A percentile compares a stretch with the other conserved stretches of the same genome.
Conservation (phyloP, 2,113 vertebrate species). For the Aptenodytes patagonicus region DNA sequence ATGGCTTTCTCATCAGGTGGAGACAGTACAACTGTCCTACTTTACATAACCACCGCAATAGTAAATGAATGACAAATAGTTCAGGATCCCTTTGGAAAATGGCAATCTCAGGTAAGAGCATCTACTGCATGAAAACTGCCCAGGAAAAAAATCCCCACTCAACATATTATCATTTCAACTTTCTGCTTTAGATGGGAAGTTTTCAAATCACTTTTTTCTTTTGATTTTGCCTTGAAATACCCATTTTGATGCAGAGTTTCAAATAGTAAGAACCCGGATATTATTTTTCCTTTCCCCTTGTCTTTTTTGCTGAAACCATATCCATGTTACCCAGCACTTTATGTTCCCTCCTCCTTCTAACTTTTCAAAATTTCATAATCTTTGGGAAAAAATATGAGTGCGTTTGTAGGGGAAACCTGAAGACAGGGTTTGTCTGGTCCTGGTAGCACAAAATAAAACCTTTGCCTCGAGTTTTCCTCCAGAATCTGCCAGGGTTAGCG, state of each 20-base stretch:
- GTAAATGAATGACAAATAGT: background rate
- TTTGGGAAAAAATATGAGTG: background rate
- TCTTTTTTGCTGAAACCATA: background rate
- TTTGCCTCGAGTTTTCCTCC: background rate
- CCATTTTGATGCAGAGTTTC: background rate
- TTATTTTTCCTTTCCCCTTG: background rate
- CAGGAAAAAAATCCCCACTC: background rate
- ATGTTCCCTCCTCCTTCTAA: background rate
- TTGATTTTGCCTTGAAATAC: background rate
- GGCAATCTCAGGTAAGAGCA: background rate
- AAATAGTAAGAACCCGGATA: background rate
- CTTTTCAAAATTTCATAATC: background rate
- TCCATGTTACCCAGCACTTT: background rate
- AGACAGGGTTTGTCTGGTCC: fast-evolving
- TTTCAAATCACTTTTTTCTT: background rate
- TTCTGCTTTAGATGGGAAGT: background rate
- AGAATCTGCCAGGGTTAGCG: background rate
- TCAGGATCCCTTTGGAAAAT: background rate
- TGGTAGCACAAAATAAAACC: background rate
- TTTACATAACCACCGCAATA: background rate
- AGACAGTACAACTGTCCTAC: background rate
- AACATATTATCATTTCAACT: background rate
- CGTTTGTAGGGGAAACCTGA: background rate
- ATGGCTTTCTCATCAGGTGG: background rate
- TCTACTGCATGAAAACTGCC: background rate